Evolutionary conservation across 1,140 invertebrate species (phyloP).

Genomic region (Pollicipes pollicipes): DNA sequence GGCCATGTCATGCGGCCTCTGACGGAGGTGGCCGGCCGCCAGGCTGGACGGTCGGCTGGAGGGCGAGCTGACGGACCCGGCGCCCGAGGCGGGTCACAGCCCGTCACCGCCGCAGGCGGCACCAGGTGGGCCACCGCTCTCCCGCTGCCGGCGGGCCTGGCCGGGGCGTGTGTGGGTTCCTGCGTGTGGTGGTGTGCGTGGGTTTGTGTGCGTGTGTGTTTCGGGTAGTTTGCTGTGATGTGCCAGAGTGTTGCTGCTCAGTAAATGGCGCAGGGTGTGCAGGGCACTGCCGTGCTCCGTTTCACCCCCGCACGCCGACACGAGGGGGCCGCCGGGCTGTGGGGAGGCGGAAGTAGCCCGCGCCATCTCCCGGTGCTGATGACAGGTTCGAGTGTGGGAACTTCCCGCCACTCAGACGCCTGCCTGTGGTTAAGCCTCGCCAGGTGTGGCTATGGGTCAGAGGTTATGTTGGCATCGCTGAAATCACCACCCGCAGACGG

Average conservation of each 20-base stretch:
- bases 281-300: background rate
- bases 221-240: background rate
- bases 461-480: too few relatives aligned
- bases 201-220: background rate
- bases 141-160: background rate
- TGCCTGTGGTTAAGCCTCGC: conserved; percentile 2
- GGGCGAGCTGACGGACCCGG: background rate
- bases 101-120: background rate
- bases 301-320: background rate
- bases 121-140: background rate
- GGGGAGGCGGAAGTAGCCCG: background rate
- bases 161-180: background rate
- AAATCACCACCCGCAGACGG: too few relatives aligned
- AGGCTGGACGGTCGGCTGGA: background rate
- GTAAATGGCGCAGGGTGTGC: background rate
- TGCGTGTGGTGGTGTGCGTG: conserved; percentile 3
- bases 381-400: background rate
- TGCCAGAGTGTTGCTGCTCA: background rate
- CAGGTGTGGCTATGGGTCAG: too few relatives aligned
- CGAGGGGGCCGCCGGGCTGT: background rate
- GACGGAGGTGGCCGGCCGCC: background rate
- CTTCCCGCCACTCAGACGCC: too few relatives aligned
- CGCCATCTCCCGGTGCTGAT: background rate
- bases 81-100: background rate
- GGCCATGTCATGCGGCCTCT: background rate